These are phyloP conservation scores for Rynchops niger DNA, from an alignment of 2,113 vertebrate species.

Conservation along the genomic window DNA sequence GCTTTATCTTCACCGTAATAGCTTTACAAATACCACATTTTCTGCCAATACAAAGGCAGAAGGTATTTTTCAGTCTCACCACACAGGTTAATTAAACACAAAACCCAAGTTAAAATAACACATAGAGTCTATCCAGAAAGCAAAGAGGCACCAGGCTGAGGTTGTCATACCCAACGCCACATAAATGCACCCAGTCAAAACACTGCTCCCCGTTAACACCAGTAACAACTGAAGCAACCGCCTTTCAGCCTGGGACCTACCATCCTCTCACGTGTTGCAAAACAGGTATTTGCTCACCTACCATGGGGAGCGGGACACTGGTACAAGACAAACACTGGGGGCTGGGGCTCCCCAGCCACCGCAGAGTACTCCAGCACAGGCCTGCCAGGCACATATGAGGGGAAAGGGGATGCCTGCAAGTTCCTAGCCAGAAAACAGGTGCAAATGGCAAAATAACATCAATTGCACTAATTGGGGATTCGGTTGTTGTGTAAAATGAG, in stretches of 20 bases:
- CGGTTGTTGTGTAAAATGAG: neutral
- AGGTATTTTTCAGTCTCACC: conserved; percentile 42
- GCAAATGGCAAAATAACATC: neutral
- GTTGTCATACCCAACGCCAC: neutral
- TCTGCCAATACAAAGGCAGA: conserved; percentile 44
- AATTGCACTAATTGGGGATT: neutral
- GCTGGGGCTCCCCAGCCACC: neutral
- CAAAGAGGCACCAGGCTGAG: neutral
- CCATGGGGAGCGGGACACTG: neutral
- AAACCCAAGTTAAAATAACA: neutral
- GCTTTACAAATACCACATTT: conserved; percentile 56
- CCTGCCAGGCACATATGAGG: neutral
- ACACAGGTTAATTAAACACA: conserved; percentile 57
- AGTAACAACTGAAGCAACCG: neutral
- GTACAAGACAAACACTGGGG: neutral
- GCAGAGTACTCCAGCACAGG: neutral
- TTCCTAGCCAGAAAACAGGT: neutral
- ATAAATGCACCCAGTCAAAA: neutral
- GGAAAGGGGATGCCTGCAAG: neutral
- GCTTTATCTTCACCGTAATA: conserved; percentile 55
- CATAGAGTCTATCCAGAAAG: neutral
- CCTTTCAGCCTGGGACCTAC: neutral
- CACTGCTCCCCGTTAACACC: fast-evolving
- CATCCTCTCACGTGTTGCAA: neutral
- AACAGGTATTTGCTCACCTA: neutral